Evolutionary conservation across 2,797 vertebrate genomes (phyloP).

Genomic region (Apogon talboti): DNA sequence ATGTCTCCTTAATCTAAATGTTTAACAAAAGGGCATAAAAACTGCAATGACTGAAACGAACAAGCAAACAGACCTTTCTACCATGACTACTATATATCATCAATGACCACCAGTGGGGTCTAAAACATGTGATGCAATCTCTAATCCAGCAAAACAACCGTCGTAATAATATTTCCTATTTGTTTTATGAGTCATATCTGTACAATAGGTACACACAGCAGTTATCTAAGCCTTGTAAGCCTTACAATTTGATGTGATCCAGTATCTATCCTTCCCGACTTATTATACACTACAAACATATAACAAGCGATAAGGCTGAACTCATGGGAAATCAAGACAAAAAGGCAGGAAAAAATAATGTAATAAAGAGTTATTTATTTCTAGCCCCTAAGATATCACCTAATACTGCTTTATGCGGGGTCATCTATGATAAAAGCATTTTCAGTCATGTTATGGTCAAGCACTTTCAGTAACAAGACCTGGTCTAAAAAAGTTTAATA

Average conservation of each 20-base stretch:
- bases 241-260: slow-evolving; percentile 12
- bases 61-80: too few species aligned
- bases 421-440: slow-evolving; percentile 18
- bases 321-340: slow-evolving; percentile 34
- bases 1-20: too few species aligned
- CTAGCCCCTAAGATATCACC: slow-evolving; percentile 22
- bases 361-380: slow-evolving; percentile 25
- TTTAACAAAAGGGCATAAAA: too few species aligned
- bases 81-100: too few species aligned
- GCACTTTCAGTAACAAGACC: slow-evolving; percentile 19
- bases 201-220: too few species aligned
- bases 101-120: too few species aligned
- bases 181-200: too few species aligned
- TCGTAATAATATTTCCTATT: too few species aligned
- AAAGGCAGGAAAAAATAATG: slow-evolving; percentile 10
- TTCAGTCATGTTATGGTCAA: slow-evolving; percentile 32
- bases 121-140: too few species aligned
- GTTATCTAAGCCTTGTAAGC: neutral
- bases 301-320: neutral
- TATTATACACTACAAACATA: neutral
- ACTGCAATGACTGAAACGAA: too few species aligned
- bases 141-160: too few species aligned
- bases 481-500: too few species aligned
- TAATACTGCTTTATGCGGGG: slow-evolving; percentile 31
- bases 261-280: neutral